phyloP scores from a whole-genome alignment of 1,140 invertebrate species.

The Drosophila miranda region DNA sequence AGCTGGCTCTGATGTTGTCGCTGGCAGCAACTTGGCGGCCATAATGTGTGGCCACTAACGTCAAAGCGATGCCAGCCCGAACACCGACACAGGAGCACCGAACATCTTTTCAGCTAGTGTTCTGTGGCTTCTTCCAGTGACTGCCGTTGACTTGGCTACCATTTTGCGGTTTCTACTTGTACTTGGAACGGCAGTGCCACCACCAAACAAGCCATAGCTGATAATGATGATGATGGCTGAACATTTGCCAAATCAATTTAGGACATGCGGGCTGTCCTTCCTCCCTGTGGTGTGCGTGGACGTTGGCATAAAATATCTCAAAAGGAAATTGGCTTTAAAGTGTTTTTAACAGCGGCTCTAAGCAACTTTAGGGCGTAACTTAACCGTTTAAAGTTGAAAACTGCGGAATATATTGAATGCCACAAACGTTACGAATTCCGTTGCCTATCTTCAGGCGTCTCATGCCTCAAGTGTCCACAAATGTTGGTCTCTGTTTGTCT shows the following conservation, averaged over 20 bases:
- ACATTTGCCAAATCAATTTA: constrained; percentile 72
- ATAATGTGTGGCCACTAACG: constrained; percentile 54
- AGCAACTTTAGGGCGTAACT: not conserved
- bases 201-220: constrained; percentile 22
- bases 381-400: constrained; percentile 6
- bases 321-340: constrained; percentile 48
- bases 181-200: constrained; percentile 49
- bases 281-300: constrained; percentile 3
- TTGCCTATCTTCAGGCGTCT: constrained; percentile 46
- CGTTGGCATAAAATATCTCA: constrained; percentile 27
- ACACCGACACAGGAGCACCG: not conserved
- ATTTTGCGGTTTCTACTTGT: constrained; percentile 40
- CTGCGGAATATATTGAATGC: not conserved
- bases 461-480: constrained; percentile 23
- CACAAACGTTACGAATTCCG: constrained; percentile 4
- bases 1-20: constrained; percentile 32
- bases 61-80: constrained; percentile 6
- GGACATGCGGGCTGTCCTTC: constrained; percentile 21
- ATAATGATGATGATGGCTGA: constrained; percentile 65
- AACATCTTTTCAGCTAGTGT: not conserved
- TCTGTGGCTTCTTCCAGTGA: constrained; percentile 26
- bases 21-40: constrained; percentile 58
- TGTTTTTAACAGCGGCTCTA: no score
- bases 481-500: constrained; percentile 38
- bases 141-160: constrained; percentile 36